Evolutionary conservation across 2,113 vertebrate species (phyloP).

Genomic region (Sinosuthora webbiana): DNA sequence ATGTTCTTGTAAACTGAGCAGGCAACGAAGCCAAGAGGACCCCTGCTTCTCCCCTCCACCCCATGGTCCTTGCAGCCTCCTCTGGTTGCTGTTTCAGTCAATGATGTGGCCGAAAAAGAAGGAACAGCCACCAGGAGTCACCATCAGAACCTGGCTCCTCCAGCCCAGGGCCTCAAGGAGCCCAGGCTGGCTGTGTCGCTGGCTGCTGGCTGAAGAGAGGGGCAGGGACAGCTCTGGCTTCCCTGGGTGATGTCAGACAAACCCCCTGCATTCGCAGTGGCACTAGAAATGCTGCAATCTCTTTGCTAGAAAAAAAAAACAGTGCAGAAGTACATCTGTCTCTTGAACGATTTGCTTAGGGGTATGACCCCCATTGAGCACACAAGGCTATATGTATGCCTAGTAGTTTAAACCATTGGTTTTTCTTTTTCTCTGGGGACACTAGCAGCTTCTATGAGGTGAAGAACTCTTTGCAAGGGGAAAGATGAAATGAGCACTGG

Average conservation of each 20-base stretch:
- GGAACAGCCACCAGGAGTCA: neutral
- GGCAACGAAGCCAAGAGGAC: neutral
- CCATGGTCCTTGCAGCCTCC: neutral
- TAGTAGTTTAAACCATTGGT: neutral
- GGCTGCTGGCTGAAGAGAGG: neutral
- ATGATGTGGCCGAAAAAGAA: accelerated
- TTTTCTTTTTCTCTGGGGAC: neutral
- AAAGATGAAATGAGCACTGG: neutral
- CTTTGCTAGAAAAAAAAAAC: neutral
- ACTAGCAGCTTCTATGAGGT: neutral
- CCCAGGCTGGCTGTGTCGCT: neutral
- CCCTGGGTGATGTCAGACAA: neutral
- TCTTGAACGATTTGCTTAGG: neutral
- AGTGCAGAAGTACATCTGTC: neutral
- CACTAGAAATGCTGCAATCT: neutral
- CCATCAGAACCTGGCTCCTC: neutral
- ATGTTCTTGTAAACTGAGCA: neutral
- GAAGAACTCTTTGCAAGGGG: neutral
- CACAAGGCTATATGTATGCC: neutral
- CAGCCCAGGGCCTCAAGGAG: accelerated
- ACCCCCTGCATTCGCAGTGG: neutral
- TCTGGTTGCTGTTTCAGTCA: neutral
- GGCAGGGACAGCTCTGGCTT: neutral
- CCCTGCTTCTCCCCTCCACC: neutral
- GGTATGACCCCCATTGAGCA: neutral